These are phyloP conservation scores for Ursus arctos DNA, from an alignment of 2,113 vertebrate genomes.

Conservation along the genomic window DNA sequence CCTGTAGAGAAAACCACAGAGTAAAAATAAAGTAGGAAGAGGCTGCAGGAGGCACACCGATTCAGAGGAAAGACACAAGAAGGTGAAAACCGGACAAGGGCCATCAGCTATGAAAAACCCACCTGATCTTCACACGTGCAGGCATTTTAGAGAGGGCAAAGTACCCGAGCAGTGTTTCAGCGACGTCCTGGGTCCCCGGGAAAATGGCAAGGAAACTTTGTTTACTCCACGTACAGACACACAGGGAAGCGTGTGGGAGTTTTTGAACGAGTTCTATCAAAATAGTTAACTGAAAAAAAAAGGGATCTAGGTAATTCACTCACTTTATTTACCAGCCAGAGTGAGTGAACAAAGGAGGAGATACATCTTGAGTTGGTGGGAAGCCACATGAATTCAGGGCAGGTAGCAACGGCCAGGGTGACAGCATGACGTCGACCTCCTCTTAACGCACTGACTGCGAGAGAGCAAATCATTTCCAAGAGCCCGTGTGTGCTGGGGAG, in stretches of 20 bases:
- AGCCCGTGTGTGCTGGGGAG: fast-evolving
- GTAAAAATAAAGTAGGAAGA: no score
- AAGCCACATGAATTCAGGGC: not conserved
- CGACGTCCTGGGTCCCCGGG: fast-evolving
- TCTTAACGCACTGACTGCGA: not conserved
- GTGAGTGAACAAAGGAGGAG: fast-evolving
- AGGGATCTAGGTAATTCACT: fast-evolving
- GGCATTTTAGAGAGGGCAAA: fast-evolving
- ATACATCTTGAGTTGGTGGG: not conserved
- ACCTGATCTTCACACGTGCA: fast-evolving
- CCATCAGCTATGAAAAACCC: not conserved
- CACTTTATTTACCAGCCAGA: no score
- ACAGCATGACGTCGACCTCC: no score
- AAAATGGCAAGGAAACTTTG: not conserved
- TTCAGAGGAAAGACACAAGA: fast-evolving
- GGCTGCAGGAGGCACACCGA: fast-evolving
- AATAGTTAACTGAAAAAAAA: not conserved
- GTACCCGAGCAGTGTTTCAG: fast-evolving
- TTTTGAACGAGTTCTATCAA: not conserved
- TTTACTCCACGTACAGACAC: no score
- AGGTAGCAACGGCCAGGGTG: not conserved
- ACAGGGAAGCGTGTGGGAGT: fast-evolving
- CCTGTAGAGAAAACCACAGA: not conserved
- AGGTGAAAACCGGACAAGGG: fast-evolving
- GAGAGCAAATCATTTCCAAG: not conserved